Evolutionary conservation across 35 echinoderm and acorn worm species (phyloP), one percentile per base, ranked within the genome.

Genomic region (Diadema setosum): DNA sequence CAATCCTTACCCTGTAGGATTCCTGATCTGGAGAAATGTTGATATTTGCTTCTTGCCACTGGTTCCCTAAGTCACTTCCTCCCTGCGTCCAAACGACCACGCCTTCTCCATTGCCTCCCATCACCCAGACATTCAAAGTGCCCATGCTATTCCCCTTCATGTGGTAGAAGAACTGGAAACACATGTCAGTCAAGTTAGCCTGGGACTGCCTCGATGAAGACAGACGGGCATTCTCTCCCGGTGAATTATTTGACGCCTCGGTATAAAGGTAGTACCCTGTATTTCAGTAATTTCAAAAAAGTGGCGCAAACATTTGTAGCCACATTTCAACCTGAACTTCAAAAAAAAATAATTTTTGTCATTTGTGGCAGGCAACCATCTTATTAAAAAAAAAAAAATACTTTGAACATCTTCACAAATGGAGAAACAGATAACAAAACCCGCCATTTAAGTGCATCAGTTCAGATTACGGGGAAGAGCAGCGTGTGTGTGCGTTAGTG

Each of bases 111-210:
- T 36, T 36, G 1, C 5, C 85, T 15, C 27, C 64, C 23, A 17
- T 24, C 42, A 1, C 30, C 40, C 35, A 35, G 5, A 96, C 40
- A 40, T 84, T 89, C 21, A 99, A 32, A 1, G 70, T 82, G 17
- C 96, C 96, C 64, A 99, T 99, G 21, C 88, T 57, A 1, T 46
- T 35, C 3, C 96, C 96, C 33, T 94, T 75, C 96, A 99, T 99
- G 61, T 99, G 93, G 46, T 95, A 99, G 39, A 52, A 65, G 43
- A 91, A 99, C 60, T 74, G 94, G 86, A 86, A 92, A 40, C 88
- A 90, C 6, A 83, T 16, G 33, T 36, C 76, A 1, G 37, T 2
- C 24, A 24, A 26, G 39, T 82, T 88, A 1, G 50, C 61, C 21
- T 41, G 36, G 7, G 80, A 75, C 32, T 67, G 41, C 12, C 84